phyloP scores from a whole-genome alignment of 2,888 invertebrate genomes.

The Leptinotarsa haldemani region DNA sequence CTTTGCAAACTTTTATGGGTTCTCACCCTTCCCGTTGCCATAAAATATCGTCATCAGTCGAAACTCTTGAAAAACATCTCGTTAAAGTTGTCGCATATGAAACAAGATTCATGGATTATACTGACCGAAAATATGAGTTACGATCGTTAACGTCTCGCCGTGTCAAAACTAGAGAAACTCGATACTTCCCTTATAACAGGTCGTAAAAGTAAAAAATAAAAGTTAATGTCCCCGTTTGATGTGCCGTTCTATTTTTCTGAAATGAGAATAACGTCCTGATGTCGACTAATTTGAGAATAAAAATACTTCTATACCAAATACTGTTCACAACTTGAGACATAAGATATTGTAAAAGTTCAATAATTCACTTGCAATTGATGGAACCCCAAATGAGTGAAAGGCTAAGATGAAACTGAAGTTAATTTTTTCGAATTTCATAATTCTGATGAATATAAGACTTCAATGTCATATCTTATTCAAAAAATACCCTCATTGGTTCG shows the following conservation, averaged over 20 bases:
- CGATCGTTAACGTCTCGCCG: conserved; percentile 55
- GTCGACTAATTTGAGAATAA: not conserved
- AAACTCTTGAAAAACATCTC: conserved; percentile 37
- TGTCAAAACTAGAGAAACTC: conserved; percentile 51
- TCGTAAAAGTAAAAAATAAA: conserved; percentile 55
- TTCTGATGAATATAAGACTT: too few relatives aligned
- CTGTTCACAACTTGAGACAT: too few relatives aligned
- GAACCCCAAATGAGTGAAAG: too few relatives aligned
- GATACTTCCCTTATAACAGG: conserved; percentile 48
- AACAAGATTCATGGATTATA: conserved; percentile 56
- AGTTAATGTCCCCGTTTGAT: conserved; percentile 28
- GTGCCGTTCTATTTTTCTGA: conserved; percentile 18
- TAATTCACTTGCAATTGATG: too few relatives aligned
- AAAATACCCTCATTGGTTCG: too few relatives aligned
- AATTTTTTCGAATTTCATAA: too few relatives aligned
- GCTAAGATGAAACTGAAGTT: too few relatives aligned
- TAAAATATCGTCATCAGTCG: conserved; percentile 55
- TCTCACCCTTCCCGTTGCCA: conserved; percentile 50
- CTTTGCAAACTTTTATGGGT: conserved; percentile 53
- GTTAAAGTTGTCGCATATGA: conserved; percentile 63
- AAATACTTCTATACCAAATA: not conserved
- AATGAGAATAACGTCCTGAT: not conserved
- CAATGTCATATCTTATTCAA: too few relatives aligned
- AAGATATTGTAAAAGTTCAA: too few relatives aligned
- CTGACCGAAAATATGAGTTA: conserved; percentile 62